phyloP scores from a whole-genome alignment of 2,888 invertebrate species.

The Epicampocera succincta region DNA sequence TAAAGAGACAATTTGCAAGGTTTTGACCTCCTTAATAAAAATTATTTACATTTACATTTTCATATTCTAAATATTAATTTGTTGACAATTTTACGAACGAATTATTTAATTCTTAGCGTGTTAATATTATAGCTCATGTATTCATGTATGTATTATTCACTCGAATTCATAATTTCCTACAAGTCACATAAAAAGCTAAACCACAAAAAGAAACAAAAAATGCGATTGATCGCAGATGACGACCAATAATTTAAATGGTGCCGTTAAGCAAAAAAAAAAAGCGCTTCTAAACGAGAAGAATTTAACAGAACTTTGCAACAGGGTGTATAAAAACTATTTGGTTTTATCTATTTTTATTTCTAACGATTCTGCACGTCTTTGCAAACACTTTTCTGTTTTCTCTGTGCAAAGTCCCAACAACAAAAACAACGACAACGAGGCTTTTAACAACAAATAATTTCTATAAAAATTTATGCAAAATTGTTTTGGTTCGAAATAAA shows the following conservation, averaged over 20 bases:
- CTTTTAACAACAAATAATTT: constrained; percentile 34
- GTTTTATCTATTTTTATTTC: too few species aligned
- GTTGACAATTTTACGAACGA: constrained; percentile 49
- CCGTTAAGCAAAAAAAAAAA: constrained; percentile 9
- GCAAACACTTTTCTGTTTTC: not conserved
- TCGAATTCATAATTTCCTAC: constrained; percentile 50
- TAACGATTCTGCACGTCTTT: too few species aligned
- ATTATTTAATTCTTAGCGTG: constrained; percentile 26
- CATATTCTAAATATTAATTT: constrained; percentile 33
- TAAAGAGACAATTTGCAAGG: constrained; percentile 40
- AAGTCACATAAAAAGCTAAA: constrained; percentile 40
- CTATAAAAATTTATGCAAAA: constrained; percentile 33
- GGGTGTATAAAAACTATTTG: too few species aligned
- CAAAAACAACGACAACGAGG: not conserved
- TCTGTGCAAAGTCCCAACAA: not conserved
- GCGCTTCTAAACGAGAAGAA: too few species aligned
- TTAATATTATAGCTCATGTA: constrained; percentile 12
- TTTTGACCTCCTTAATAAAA: constrained; percentile 33
- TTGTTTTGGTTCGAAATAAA: constrained; percentile 15
- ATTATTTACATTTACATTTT: not conserved
- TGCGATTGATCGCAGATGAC: constrained; percentile 67
- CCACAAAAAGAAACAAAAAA: constrained; percentile 36
- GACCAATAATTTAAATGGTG: constrained; percentile 56
- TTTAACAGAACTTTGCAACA: too few species aligned
- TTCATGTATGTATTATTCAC: constrained; percentile 12